Evolutionary conservation across 1,140 invertebrate species (phyloP), one percentile per base, ranked within the genome.

Genomic region (Geopemphigus sp.): DNA sequence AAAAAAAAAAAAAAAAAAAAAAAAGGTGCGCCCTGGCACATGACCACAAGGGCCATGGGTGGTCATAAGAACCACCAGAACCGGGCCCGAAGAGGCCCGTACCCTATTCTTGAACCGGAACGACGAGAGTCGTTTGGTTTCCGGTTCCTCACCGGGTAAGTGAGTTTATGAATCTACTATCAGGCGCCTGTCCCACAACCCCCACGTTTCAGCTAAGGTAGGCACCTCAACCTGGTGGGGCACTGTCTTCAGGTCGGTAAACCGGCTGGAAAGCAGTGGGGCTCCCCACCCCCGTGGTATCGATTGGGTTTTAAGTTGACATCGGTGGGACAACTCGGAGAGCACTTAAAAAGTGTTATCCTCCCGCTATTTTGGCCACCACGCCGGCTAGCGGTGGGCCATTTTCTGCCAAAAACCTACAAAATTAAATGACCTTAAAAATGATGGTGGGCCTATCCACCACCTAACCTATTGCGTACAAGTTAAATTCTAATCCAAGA

Each of bases 321-420:
- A 14, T 63, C 29, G 19, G 61, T 63, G 15, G 61, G 29, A 19
- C 26, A 63, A 63, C 29, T 5, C 59, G 59, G 29, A 29, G n/a
- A n/a, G n/a, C n/a, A n/a, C n/a, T n/a, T n/a, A n/a, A n/a, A n/a
- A n/a, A n/a, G 29, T 5, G 59, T 1, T 4, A 6, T 17, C 29
- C 59, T 63, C 3, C 59, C 59, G 26, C 26, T 61, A 61, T 61
- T 61, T 14, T n/a, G 26, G 26, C 26, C 59, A n/a, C 59, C 59
- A 32, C 5, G 26, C 59, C 59, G 59, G 59, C 59, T 63, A 63
- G 26, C 29, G 59, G 59, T 63, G 5, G 59, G 59, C 59, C 59
- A 24, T 14, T 22, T n/a, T n/a, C n/a, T n/a, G n/a, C n/a, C n/a
- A n/a, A n/a, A n/a, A n/a, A n/a, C n/a, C n/a, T n/a, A 22, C 11